Evolutionary conservation across 2,888 invertebrate genomes (phyloP), one percentile per base, ranked within the genome.

Genomic region (Pasiphila rectangulata): DNA sequence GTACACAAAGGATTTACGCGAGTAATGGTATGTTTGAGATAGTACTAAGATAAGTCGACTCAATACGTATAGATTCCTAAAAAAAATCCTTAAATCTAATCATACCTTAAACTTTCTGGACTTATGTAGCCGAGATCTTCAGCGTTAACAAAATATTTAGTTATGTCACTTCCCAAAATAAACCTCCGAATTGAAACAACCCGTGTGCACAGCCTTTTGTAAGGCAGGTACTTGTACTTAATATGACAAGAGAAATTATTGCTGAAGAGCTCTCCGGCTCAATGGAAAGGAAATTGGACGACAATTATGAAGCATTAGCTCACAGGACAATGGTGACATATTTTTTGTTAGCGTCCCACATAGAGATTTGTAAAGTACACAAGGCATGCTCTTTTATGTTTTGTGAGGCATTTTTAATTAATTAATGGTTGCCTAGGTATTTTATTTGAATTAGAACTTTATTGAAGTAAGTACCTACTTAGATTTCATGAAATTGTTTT

Each of bases 201-300:
- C 58, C 52, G 68, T 73, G 67, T 73, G 67, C 61, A 54, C 59
- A 46, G 51, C 53, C 57, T 57, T 61, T 58, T 61, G 56, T 59
- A 56, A 59, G 9, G 66, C 68, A 67, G 63, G 64, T 66, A 69
- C 68, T 68, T 67, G 68, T 69, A 61, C 59, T 67, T 72, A 75
- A 73, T 76, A 75, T 78, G 74, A 79, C 73, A 75, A 75, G 75
- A 74, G 73, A 79, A 78, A 79, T 79, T 77, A 79, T 79, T 72
- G 70, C 69, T 75, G 69, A 73, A 70, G 58, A 56, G 48, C 62
- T 58, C 60, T 48, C 45, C 25, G 52, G 53, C 63, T 78, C 74
- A 84, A 83, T 81, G 74, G 72, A 78, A 75, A 84, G 83, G 79
- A 85, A 85, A 83, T 80, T 77, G 77, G 70, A 77, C 74, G 71